Evolutionary conservation across 53 echinoderm and acorn worm genomes (phyloP).

Genomic region (Hippasteria phrygiana): DNA sequence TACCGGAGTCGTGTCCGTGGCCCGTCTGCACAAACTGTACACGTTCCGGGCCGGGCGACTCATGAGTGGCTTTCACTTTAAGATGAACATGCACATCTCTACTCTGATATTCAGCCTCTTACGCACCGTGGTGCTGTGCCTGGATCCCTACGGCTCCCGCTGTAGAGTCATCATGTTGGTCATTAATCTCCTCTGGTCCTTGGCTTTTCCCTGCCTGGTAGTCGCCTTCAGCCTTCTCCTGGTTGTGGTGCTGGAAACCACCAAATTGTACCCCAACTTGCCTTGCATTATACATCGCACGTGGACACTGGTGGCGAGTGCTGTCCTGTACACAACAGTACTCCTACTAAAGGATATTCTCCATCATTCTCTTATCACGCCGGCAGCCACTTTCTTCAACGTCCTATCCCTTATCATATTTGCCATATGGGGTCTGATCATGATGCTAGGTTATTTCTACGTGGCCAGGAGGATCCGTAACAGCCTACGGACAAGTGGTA

Average conservation of each 20-base stretch:
- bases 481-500: slow-evolving; percentile 24
- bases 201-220: slow-evolving; percentile 74
- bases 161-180: slow-evolving; percentile 39
- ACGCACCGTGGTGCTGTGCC: slow-evolving; percentile 61
- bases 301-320: slow-evolving; percentile 36
- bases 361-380: not conserved
- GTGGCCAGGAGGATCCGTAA: slow-evolving; percentile 70
- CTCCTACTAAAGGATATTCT: slow-evolving; percentile 46
- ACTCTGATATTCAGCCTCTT: slow-evolving; percentile 69
- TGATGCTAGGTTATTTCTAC: slow-evolving; percentile 82
- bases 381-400: slow-evolving; percentile 48
- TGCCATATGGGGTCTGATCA: slow-evolving; percentile 70
- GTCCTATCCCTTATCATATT: slow-evolving; percentile 69
- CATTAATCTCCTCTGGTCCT: slow-evolving; percentile 69
- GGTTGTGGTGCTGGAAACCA: slow-evolving; percentile 77
- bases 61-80: slow-evolving; percentile 70
- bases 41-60: slow-evolving; percentile 54
- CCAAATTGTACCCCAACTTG: slow-evolving; percentile 57
- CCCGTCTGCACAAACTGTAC: slow-evolving; percentile 64
- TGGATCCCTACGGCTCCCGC: slow-evolving; percentile 75
- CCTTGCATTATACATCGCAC: slow-evolving; percentile 52
- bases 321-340: slow-evolving; percentile 38
- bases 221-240: slow-evolving; percentile 76
- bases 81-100: slow-evolving; percentile 69
- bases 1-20: slow-evolving; percentile 37